Conservation (phyloP, 2,888 invertebrate genomes). For the Resseliella maxima region DNA sequence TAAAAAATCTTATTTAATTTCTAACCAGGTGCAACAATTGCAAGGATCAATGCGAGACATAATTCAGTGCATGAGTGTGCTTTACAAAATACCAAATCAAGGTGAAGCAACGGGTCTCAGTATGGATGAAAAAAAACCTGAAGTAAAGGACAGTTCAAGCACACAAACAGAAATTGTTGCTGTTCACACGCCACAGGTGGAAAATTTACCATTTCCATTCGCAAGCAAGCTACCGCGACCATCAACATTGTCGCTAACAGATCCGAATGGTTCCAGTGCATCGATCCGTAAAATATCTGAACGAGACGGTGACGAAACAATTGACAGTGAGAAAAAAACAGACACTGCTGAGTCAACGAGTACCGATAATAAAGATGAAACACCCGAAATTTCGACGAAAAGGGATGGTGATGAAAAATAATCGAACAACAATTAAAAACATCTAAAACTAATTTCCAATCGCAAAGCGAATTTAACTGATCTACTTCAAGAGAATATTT, state of each 20-base stretch:
- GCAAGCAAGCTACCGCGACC: constrained; percentile 63
- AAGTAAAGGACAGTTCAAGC: constrained; percentile 68
- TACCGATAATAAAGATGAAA: constrained; percentile 41
- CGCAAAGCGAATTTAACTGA: constrained; percentile 30
- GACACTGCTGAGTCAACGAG: constrained; percentile 50
- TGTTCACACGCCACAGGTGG: constrained; percentile 80
- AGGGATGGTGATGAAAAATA: constrained; percentile 10
- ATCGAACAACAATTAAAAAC: not conserved
- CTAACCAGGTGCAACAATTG: constrained; percentile 77
- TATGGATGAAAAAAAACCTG: constrained; percentile 62
- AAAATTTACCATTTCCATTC: constrained; percentile 68
- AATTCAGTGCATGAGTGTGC: constrained; percentile 75
- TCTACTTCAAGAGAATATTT: not conserved
- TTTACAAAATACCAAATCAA: constrained; percentile 65
- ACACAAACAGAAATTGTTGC: constrained; percentile 87
- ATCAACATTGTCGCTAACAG: constrained; percentile 64
- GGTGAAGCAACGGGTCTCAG: constrained; percentile 63
- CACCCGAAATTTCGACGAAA: no score
- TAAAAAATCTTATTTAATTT: constrained; percentile 53
- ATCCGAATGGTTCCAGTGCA: constrained; percentile 58
- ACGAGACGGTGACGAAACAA: not conserved
- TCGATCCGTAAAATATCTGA: constrained; percentile 35
- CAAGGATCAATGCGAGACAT: constrained; percentile 84
- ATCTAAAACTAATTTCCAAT: not conserved
- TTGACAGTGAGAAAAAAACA: not conserved